Percentiles rank a stretch among this genome's conserved stretches.
Conservation (phyloP, 2,888 invertebrate species). For the Taphrorychus bicolor region DNA sequence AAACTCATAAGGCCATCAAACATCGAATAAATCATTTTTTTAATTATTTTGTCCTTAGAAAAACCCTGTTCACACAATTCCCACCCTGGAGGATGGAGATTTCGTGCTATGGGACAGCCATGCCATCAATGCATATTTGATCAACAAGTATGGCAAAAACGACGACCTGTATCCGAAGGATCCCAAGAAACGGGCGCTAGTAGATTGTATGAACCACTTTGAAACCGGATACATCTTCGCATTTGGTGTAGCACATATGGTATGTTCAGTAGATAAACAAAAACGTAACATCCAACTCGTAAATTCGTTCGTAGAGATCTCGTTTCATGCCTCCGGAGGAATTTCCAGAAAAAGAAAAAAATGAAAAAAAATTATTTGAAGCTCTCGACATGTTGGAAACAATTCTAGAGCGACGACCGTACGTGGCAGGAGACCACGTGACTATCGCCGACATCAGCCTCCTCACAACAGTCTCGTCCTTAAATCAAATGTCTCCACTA, state of each 20-base stretch:
- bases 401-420: constrained; percentile 8
- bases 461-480: constrained; percentile 1
- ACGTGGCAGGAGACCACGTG: constrained; percentile 24
- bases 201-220: constrained; percentile 65
- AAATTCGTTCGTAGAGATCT: constrained; percentile 14
- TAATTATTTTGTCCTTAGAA: too few relatives aligned
- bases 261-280: too few relatives aligned
- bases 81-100: constrained; percentile 67
- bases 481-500: neutral
- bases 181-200: constrained; percentile 59
- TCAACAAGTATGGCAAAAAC: constrained; percentile 64
- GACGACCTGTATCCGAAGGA: constrained; percentile 66
- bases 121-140: constrained; percentile 69
- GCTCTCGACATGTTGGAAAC: constrained; percentile 1
- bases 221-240: constrained; percentile 61
- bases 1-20: too few relatives aligned
- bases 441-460: constrained; percentile 28
- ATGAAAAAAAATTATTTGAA: neutral
- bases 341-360: constrained; percentile 4
- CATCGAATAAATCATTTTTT: too few relatives aligned
- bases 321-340: neutral
- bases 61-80: constrained; percentile 63
- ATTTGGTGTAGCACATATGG: neutral
- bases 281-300: too few relatives aligned
- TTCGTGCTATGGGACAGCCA: constrained; percentile 70